Evolutionary conservation across 2,797 vertebrate genomes (phyloP).

Genomic region (Chaetodon trifasciatus): DNA sequence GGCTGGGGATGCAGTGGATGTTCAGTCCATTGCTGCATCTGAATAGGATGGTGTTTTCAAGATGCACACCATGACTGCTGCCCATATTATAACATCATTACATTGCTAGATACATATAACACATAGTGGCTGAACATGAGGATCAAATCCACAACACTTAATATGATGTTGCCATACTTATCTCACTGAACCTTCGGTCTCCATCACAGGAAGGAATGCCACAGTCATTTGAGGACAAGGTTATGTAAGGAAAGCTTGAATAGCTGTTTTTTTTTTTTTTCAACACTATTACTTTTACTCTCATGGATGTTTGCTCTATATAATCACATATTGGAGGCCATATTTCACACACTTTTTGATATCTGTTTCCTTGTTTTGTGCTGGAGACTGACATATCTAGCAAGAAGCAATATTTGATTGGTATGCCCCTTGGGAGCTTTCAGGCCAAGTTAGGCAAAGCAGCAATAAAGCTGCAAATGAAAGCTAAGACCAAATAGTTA

Average conservation of each 20-base stretch:
- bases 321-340: not conserved
- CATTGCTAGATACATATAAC: not conserved
- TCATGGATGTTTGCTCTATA: not conserved
- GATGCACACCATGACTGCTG: not conserved
- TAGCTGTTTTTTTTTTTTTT: not conserved
- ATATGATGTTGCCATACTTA: not conserved
- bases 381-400: not conserved
- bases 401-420: not conserved
- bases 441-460: not conserved
- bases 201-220: not conserved
- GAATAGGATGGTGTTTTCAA: not conserved
- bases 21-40: not conserved
- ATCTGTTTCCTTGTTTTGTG: not conserved
- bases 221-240: not conserved
- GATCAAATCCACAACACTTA: not conserved
- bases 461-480: slow-evolving; percentile 7
- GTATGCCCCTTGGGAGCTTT: not conserved
- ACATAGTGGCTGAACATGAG: not conserved
- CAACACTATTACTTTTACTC: not conserved
- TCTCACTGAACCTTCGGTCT: not conserved
- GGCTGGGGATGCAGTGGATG: not conserved
- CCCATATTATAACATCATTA: too few relatives aligned
- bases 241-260: not conserved
- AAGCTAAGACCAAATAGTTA: not conserved
- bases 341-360: not conserved